phyloP scores from a whole-genome alignment of 2,113 vertebrate species.

The Mungos mungo region DNA sequence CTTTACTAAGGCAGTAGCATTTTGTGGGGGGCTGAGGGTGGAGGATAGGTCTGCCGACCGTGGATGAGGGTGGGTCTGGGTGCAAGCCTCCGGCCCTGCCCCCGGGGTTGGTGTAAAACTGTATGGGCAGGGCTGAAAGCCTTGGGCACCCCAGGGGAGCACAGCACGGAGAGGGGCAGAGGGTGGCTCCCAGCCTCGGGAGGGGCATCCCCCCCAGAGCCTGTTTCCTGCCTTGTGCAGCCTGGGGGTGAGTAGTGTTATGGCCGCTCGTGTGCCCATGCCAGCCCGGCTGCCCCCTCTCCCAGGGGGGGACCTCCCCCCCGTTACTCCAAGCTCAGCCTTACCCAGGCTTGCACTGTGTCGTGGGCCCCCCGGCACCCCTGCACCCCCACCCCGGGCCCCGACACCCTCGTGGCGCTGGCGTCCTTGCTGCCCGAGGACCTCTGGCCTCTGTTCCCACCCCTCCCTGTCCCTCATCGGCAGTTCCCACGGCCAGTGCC shows the following conservation, averaged over 20 bases:
- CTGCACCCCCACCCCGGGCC: neutral
- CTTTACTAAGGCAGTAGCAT: no score
- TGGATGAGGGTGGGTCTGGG: neutral
- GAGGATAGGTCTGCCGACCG: neutral
- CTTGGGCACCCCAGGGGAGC: neutral
- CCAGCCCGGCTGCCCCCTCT: no score
- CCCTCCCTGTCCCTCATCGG: neutral
- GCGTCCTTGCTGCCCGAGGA: neutral
- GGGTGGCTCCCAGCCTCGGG: no score
- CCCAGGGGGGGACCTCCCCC: no score
- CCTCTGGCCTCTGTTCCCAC: neutral
- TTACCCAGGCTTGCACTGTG: no score
- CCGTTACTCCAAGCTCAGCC: no score
- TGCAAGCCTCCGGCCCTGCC: neutral
- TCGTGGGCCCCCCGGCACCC: no score
- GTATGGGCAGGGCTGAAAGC: neutral
- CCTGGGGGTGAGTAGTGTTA: no score
- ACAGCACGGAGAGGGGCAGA: neutral
- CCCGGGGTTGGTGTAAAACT: neutral
- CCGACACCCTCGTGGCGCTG: no score
- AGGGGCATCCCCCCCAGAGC: no score
- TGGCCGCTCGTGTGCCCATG: no score
- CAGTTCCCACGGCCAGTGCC: neutral
- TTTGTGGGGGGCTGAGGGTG: neutral
- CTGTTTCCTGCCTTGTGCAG: no score